These are phyloP conservation scores for Argyresthia goedartella DNA, from an alignment of 2,888 invertebrate genomes.

Conservation along the genomic window DNA sequence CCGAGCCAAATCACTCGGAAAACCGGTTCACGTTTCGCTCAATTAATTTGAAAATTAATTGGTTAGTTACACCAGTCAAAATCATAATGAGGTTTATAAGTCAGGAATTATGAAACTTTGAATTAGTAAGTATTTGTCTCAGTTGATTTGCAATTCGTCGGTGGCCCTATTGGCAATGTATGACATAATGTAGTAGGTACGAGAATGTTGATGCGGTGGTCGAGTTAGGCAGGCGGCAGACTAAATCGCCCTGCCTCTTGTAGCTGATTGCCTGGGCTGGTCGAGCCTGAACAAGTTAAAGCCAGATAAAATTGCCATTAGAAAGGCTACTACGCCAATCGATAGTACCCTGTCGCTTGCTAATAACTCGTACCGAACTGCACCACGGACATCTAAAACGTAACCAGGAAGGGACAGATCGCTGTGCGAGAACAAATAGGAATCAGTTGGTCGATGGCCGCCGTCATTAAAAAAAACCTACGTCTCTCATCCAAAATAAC, in stretches of 20 bases:
- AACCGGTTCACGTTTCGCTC: conserved; percentile 53
- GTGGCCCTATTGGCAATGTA: no score
- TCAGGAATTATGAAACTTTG: conserved; percentile 36
- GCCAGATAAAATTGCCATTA: conserved; percentile 1
- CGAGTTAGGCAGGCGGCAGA: no score
- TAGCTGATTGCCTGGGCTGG: not conserved
- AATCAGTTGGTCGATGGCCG: not conserved
- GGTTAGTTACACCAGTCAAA: conserved; percentile 32
- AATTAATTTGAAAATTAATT: conserved; percentile 59
- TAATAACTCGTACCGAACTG: not conserved
- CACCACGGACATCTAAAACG: not conserved
- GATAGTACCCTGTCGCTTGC: not conserved
- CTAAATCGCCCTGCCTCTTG: no score
- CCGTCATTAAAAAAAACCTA: not conserved
- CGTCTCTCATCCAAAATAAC: not conserved
- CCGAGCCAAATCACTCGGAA: conserved; percentile 28
- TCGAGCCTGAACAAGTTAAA: not conserved
- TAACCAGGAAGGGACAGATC: not conserved
- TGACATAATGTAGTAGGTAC: not conserved
- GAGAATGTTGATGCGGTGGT: not conserved
- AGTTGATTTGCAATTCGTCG: no score
- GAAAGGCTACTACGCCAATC: not conserved
- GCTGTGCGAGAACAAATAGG: not conserved
- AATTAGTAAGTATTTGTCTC: not conserved
- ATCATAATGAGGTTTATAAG: conserved; percentile 41